Evolutionary conservation across 2,113 vertebrate species (phyloP).

Genomic region (Oriolus oriolus): DNA sequence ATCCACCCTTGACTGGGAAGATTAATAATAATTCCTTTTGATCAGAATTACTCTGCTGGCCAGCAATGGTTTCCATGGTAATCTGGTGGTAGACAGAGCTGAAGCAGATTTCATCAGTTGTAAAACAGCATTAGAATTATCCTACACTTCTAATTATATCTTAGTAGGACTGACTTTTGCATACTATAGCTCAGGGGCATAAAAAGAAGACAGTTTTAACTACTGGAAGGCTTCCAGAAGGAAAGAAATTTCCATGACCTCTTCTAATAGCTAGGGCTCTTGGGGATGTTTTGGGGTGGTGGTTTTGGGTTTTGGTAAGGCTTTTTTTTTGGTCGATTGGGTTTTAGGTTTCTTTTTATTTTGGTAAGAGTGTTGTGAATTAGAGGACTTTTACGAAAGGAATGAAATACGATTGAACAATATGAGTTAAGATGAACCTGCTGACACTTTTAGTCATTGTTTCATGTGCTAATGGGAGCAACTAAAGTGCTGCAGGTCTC

Average conservation of each 20-base stretch:
- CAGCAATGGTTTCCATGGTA: conserved; percentile 74
- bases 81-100: conserved; percentile 68
- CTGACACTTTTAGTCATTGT: background rate
- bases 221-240: background rate
- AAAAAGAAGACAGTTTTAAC: conserved; percentile 44
- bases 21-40: conserved; percentile 78
- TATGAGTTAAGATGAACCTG: background rate
- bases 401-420: background rate
- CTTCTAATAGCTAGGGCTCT: background rate
- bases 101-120: conserved; percentile 71
- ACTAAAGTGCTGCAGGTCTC: background rate
- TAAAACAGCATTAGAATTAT: conserved; percentile 75
- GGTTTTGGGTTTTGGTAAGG: background rate
- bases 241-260: conserved; percentile 3
- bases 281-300: background rate
- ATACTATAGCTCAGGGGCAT: conserved; percentile 53
- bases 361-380: background rate
- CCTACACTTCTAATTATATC: conserved; percentile 73
- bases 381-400: background rate
- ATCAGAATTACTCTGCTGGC: conserved; percentile 70
- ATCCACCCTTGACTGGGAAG: conserved; percentile 62
- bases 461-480: background rate
- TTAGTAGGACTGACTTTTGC: conserved; percentile 47
- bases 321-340: background rate
- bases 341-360: background rate